A percentile compares a stretch with the other conserved stretches of the same genome.
Evolutionary conservation across 1,140 invertebrate species (phyloP).

Genomic region (Pseudomyrmex sp.): DNA sequence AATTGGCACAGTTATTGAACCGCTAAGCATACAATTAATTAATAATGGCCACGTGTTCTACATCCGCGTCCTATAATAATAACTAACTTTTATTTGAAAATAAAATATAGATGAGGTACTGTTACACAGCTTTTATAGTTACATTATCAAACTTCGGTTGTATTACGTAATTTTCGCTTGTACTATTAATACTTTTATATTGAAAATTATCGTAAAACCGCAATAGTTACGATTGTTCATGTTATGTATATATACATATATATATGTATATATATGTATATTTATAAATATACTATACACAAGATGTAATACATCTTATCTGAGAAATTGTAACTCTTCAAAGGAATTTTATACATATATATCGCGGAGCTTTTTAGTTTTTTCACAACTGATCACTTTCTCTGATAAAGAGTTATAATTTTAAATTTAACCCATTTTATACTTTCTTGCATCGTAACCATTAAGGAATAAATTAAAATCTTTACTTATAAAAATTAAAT

Average conservation of each 20-base stretch:
- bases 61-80: background rate
- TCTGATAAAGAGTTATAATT: too few relatives aligned
- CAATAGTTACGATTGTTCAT: conserved; percentile 29
- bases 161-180: conserved; percentile 42
- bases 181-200: conserved; percentile 60
- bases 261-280: too few relatives aligned
- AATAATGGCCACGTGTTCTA: conserved; percentile 1
- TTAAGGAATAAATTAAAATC: too few relatives aligned
- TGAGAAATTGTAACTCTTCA: too few relatives aligned
- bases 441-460: too few relatives aligned
- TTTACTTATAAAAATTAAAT: too few relatives aligned
- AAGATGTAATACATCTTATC: too few relatives aligned
- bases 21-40: conserved; percentile 34
- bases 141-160: conserved; percentile 5
- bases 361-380: too few relatives aligned
- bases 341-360: too few relatives aligned
- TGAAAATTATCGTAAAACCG: conserved; percentile 37
- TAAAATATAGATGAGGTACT: conserved; percentile 45
- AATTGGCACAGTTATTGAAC: conserved; percentile 41
- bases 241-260: conserved; percentile 55
- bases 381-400: too few relatives aligned
- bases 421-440: too few relatives aligned
- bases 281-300: too few relatives aligned
- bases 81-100: conserved; percentile 22
- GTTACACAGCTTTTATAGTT: conserved; percentile 34